Evolutionary conservation across 1,140 invertebrate genomes (phyloP).

Genomic region (Drosophila malerkotliana): DNA sequence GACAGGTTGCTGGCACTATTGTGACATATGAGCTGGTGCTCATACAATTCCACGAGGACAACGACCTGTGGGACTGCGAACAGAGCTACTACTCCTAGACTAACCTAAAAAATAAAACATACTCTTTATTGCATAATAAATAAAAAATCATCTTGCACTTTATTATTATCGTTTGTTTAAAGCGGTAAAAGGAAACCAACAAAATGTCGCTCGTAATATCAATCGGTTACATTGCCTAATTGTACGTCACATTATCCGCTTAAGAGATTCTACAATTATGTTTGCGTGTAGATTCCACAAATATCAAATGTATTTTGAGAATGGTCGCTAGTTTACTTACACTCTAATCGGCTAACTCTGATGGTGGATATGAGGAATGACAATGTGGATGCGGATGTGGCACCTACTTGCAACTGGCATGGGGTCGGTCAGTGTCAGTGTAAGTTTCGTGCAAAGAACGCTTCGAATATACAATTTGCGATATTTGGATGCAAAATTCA

Average conservation of each 20-base stretch:
- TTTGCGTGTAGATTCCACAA: conserved; percentile 60
- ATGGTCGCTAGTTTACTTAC: conserved; percentile 48
- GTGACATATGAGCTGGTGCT: conserved; percentile 88
- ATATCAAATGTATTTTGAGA: conserved; percentile 47
- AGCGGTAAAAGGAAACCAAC: conserved; percentile 78
- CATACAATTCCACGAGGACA: conserved; percentile 83
- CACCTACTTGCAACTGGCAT: conserved; percentile 65
- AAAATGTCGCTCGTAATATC: conserved; percentile 80
- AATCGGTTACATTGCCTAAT: conserved; percentile 75
- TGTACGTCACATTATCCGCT: conserved; percentile 48
- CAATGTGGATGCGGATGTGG: conserved; percentile 8
- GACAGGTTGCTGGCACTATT: conserved; percentile 86
- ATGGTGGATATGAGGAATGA: conserved; percentile 28
- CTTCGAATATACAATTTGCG: conserved; percentile 60
- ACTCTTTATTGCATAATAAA: conserved; percentile 36
- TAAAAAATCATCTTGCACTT: conserved; percentile 57
- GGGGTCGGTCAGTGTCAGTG: conserved; percentile 50
- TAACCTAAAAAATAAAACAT: background rate
- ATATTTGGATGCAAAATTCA: conserved; percentile 64
- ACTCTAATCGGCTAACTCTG: conserved; percentile 32
- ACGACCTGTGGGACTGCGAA: conserved; percentile 65
- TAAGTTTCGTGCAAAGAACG: conserved; percentile 29
- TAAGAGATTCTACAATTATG: conserved; percentile 61
- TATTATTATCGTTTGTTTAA: conserved; percentile 69
- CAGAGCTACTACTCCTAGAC: conserved; percentile 60